Evolutionary conservation across 2,888 invertebrate genomes (phyloP).

Genomic region (Sinohyriopsis cumingii): DNA sequence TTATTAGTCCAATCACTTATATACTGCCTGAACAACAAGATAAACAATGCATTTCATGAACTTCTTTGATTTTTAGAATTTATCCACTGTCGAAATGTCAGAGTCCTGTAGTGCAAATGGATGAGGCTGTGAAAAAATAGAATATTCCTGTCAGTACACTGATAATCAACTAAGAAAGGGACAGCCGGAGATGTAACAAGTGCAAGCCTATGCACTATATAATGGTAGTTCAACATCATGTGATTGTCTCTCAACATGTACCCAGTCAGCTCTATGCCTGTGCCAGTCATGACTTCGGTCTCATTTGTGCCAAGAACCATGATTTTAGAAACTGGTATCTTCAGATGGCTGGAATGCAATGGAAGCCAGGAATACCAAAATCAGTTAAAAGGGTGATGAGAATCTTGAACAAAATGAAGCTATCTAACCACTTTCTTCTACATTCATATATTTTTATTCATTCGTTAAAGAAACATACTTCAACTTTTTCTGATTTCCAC

Average conservation of each 20-base stretch:
- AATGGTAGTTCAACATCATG: slow-evolving; percentile 14
- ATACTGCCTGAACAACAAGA: no score
- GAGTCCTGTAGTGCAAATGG: neutral
- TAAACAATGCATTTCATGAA: no score
- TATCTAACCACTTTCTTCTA: no score
- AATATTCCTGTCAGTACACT: slow-evolving; percentile 11
- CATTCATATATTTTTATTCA: no score
- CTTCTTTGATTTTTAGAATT: no score
- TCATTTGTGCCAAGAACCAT: slow-evolving; percentile 13
- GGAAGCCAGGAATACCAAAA: no score
- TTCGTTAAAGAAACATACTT: no score
- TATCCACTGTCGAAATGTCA: neutral
- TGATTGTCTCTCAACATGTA: slow-evolving; percentile 8
- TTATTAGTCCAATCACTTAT: no score
- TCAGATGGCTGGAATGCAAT: neutral
- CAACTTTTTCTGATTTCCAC: no score
- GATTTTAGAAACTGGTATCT: neutral
- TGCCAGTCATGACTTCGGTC: slow-evolving; percentile 14
- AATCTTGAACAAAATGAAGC: no score
- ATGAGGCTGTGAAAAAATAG: slow-evolving; percentile 16
- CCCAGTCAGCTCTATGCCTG: slow-evolving; percentile 11
- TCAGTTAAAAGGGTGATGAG: no score
- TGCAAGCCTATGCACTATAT: slow-evolving; percentile 10
- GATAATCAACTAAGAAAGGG: slow-evolving; percentile 9
- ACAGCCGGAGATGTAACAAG: slow-evolving; percentile 13